These are phyloP conservation scores for Drepana falcataria DNA, from an alignment of 2,888 invertebrate genomes.

Conservation along the genomic window DNA sequence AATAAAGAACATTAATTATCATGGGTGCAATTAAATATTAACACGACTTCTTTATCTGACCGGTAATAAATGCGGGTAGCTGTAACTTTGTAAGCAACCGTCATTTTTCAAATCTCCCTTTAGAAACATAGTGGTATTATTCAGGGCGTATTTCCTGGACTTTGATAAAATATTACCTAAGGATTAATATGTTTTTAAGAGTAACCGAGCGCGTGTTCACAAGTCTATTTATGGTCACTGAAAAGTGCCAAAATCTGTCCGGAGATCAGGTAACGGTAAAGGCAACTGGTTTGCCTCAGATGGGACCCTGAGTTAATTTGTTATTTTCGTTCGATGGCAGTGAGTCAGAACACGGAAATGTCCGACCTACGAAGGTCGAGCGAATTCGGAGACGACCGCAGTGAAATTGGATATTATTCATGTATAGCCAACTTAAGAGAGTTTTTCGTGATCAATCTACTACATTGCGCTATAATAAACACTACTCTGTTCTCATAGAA, in stretches of 20 bases:
- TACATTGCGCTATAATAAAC: too few relatives aligned
- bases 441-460: too few relatives aligned
- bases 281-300: conserved; percentile 8
- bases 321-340: conserved; percentile 11
- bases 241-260: conserved; percentile 3
- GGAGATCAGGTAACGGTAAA: conserved; percentile 6
- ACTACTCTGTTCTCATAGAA: too few relatives aligned
- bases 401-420: too few relatives aligned
- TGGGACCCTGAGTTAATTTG: conserved; percentile 5
- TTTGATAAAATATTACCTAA: too few relatives aligned
- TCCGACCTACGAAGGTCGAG: conserved; percentile 15
- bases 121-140: too few relatives aligned
- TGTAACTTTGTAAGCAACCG: neutral
- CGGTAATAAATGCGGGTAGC: neutral
- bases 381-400: too few relatives aligned
- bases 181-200: too few relatives aligned
- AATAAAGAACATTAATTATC: conserved; percentile 33
- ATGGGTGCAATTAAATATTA: conserved; percentile 30
- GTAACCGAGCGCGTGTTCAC: neutral
- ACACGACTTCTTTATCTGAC: conserved; percentile 5
- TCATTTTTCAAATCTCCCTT: neutral
- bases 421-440: too few relatives aligned
- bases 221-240: neutral
- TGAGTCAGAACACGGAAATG: conserved; percentile 24
- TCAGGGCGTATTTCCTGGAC: too few relatives aligned